Evolutionary conservation across 2,113 vertebrate genomes (phyloP), one percentile per base, ranked within the genome.

Genomic region (Thalassoma bifasciatum): DNA sequence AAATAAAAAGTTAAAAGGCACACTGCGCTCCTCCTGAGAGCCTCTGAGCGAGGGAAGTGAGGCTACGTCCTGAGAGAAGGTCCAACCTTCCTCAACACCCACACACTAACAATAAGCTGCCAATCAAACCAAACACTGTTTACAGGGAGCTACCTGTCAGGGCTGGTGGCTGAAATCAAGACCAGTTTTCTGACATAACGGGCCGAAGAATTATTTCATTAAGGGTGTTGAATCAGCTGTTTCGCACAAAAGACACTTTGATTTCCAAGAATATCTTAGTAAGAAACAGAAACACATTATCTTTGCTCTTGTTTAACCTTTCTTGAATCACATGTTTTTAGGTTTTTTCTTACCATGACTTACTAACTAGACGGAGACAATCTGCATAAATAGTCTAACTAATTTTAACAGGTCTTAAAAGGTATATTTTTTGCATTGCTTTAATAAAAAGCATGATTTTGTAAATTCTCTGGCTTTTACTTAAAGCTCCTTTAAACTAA

Each of bases 1-100:
- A 89, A 87, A 85, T 85, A 84, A 84, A 89, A 89, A 88, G 87
- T 91, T 91, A 89, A 93, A 93, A 94, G 88, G 88, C 1, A 0
- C 83, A 50, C 87, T 90, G 89, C 81, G 72, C 82, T 91, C 84
- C 86, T 91, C 78, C 79, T 60, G 85, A 84, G 84, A 58, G 79
- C 74, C 79, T 86, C 73, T 57, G 81, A 84, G 83, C 14, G 77
- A 75, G 83, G 91, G 89, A 91, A 92, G 88, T 93, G 84, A 86
- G 88, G 72, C 87, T 76, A 85, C 51, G 84, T 89, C 90, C 87
- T 89, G 86, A 84, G 82, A 88, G 87, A 84, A 81, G 81, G 87
- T 77, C 65, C 64, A 70, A 77, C 81, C 83, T 86, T 87, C 79
- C 85, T 81, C 63, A 81, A 79, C 84, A 54, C 78, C 80, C 72